These are phyloP conservation scores for Dryoscopus gambensis DNA, from an alignment of 2,113 vertebrate species.

Conservation along the genomic window DNA sequence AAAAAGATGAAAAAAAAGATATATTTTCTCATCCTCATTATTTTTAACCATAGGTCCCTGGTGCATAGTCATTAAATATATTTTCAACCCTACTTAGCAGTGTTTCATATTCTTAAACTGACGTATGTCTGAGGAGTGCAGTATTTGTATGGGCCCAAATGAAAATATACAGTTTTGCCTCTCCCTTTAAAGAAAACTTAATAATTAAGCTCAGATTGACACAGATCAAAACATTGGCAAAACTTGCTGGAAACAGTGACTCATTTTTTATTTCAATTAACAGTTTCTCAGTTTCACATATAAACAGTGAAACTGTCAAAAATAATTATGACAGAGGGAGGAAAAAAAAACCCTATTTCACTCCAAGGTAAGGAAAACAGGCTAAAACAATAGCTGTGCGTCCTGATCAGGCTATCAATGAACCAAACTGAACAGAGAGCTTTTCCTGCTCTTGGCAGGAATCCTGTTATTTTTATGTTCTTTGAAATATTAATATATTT, in stretches of 20 bases:
- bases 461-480: neutral
- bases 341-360: conserved; percentile 23
- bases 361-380: conserved; percentile 50
- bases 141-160: neutral
- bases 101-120: neutral
- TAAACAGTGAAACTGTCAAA: conserved; percentile 77
- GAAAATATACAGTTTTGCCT: conserved; percentile 37
- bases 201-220: conserved; percentile 75
- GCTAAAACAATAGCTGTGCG: conserved; percentile 52
- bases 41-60: conserved; percentile 24
- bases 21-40: neutral
- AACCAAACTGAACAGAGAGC: neutral
- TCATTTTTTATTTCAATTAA: conserved; percentile 78
- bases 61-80: neutral
- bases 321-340: conserved; percentile 70
- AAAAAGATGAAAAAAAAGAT: neutral
- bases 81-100: conserved; percentile 23
- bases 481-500: neutral
- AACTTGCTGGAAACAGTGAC: conserved; percentile 73
- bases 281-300: conserved; percentile 75
- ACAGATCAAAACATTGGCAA: conserved; percentile 75
- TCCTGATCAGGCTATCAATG: neutral
- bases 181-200: conserved; percentile 62
- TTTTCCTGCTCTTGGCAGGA: neutral
- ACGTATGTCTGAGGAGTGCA: neutral